Conservation (phyloP, 2,797 vertebrate species). For the Prionace glauca region DNA sequence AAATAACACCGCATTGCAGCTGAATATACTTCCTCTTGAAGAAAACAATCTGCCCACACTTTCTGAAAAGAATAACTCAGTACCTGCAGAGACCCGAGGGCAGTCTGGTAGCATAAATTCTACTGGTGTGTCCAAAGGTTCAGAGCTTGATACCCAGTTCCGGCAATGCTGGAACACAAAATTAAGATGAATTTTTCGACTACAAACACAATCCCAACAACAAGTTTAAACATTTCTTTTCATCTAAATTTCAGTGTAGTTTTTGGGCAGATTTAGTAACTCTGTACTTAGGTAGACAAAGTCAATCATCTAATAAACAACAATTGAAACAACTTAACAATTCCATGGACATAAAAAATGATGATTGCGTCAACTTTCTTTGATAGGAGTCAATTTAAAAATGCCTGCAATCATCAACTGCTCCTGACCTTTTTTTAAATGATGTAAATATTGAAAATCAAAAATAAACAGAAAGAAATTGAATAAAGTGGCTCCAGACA, state of each 20-base stretch:
- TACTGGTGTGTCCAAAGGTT: conserved; percentile 80
- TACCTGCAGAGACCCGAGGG: conserved; percentile 93
- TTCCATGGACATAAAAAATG: neutral
- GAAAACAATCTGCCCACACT: neutral
- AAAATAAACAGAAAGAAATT: neutral
- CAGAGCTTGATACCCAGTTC: conserved; percentile 94
- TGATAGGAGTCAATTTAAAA: neutral
- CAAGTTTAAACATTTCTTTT: neutral
- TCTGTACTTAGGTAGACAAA: no score
- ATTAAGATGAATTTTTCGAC: neutral
- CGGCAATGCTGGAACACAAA: conserved; percentile 74
- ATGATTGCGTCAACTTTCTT: neutral
- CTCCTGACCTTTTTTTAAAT: neutral
- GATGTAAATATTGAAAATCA: neutral
- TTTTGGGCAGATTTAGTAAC: neutral
- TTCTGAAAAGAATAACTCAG: neutral
- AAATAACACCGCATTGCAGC: neutral
- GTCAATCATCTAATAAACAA: neutral
- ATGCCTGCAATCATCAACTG: neutral
- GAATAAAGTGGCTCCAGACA: neutral
- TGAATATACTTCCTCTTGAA: neutral
- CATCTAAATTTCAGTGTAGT: neutral
- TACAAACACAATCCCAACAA: neutral
- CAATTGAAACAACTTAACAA: neutral
- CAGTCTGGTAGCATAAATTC: conserved; percentile 93